These are phyloP conservation scores for Pteria penguin DNA, from an alignment of 2,888 invertebrate genomes.

Conservation along the genomic window DNA sequence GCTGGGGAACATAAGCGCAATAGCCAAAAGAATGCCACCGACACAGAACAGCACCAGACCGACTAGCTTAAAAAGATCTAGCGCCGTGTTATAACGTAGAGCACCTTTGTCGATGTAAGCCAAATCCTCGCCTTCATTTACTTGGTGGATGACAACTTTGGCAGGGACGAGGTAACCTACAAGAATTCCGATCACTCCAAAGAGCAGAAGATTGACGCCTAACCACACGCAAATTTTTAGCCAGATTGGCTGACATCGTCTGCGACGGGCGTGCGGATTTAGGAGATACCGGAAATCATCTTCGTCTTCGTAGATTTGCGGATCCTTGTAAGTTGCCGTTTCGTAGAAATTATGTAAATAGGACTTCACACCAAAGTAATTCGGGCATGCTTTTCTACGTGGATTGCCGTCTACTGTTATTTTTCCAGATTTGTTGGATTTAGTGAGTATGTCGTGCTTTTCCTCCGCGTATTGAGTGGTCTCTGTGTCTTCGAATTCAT, in stretches of 20 bases:
- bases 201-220: constrained; percentile 81
- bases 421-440: constrained; percentile 41
- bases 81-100: constrained; percentile 80
- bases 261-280: constrained; percentile 69
- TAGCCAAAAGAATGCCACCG: constrained; percentile 81
- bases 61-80: constrained; percentile 81
- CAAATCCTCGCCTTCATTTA: constrained; percentile 74
- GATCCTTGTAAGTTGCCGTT: constrained; percentile 70
- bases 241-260: constrained; percentile 79
- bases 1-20: constrained; percentile 81
- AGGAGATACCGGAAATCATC: constrained; percentile 79
- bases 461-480: constrained; percentile 48
- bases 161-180: constrained; percentile 81
- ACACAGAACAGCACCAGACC: constrained; percentile 81
- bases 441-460: constrained; percentile 49
- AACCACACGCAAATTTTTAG: constrained; percentile 80
- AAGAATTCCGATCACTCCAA: constrained; percentile 81
- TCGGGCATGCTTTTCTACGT: constrained; percentile 77
- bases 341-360: constrained; percentile 82
- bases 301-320: constrained; percentile 76
- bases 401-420: constrained; percentile 2
- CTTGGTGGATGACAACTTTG: constrained; percentile 76
- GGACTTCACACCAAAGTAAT: constrained; percentile 81
- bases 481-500: neutral
- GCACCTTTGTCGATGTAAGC: constrained; percentile 79